Evolutionary conservation across 2,797 vertebrate species (phyloP).

Genomic region (Hephaestus fuliginosus): DNA sequence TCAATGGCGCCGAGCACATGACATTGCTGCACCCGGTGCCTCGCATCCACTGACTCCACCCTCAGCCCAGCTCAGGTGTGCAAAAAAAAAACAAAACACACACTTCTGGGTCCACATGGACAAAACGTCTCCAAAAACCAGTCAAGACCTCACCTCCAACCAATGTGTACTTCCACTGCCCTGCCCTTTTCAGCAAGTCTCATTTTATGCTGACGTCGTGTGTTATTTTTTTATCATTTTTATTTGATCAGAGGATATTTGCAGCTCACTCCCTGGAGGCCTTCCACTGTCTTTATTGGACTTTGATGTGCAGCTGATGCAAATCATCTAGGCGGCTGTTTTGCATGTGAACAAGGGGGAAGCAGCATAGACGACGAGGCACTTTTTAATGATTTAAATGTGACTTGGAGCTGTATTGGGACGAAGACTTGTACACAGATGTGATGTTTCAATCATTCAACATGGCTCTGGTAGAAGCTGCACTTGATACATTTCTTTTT

Average conservation of each 20-base stretch:
- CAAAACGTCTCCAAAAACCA: slow-evolving; percentile 19
- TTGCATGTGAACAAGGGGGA: slow-evolving; percentile 61
- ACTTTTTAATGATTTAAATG: slow-evolving; percentile 62
- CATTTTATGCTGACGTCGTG: not conserved
- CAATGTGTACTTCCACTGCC: slow-evolving; percentile 22
- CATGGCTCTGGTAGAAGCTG: slow-evolving; percentile 18
- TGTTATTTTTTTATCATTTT: slow-evolving; percentile 11
- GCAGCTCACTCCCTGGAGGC: not conserved
- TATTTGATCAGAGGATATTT: slow-evolving; percentile 17
- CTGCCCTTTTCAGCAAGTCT: not conserved
- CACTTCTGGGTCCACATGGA: slow-evolving; percentile 34
- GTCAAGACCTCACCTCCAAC: slow-evolving; percentile 23
- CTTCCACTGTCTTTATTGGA: slow-evolving; percentile 31
- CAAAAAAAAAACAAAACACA: slow-evolving; percentile 34
- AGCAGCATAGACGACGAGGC: slow-evolving; percentile 19
- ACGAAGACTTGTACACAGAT: not conserved
- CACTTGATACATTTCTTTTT: slow-evolving; percentile 14
- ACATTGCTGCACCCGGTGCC: slow-evolving; percentile 91
- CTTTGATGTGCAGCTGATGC: slow-evolving; percentile 66
- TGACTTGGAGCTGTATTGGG: slow-evolving; percentile 30
- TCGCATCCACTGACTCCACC: slow-evolving; percentile 76
- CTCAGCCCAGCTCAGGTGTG: not conserved
- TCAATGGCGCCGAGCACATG: slow-evolving; percentile 96
- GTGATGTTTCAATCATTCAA: slow-evolving; percentile 24
- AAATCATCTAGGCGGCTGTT: slow-evolving; percentile 66